Percentiles rank a stretch among this genome's conserved stretches.
phyloP scores from a whole-genome alignment of 2,888 invertebrate genomes.

The Magallana nippona region DNA sequence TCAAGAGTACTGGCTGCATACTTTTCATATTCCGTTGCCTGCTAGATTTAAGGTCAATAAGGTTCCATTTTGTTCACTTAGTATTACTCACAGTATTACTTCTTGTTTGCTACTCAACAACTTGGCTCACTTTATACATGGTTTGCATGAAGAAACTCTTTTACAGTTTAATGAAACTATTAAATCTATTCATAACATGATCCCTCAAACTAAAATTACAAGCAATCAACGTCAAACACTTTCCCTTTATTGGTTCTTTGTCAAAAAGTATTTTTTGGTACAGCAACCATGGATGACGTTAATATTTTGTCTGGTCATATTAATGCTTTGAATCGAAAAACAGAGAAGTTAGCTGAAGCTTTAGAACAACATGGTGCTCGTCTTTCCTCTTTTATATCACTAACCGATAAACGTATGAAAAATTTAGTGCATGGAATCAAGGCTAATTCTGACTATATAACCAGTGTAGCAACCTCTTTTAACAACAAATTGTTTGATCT shows the following conservation, averaged over 20 bases:
- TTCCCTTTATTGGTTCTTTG: slow-evolving; percentile 33
- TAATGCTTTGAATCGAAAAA: slow-evolving; percentile 13
- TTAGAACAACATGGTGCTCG: slow-evolving; percentile 20
- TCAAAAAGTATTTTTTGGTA: slow-evolving; percentile 36
- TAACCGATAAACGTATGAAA: background rate
- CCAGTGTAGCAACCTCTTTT: background rate
- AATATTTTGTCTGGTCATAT: slow-evolving; percentile 29
- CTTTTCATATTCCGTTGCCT: slow-evolving; percentile 38
- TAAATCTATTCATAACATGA: background rate
- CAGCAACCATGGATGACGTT: slow-evolving; percentile 36
- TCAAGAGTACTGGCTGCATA: slow-evolving; percentile 43
- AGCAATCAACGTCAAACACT: background rate
- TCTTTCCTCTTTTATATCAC: slow-evolving; percentile 12
- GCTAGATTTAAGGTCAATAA: slow-evolving; percentile 2
- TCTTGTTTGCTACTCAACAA: slow-evolving; percentile 1
- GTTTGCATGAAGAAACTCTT: slow-evolving; percentile 10
- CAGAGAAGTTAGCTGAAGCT: slow-evolving; percentile 7
- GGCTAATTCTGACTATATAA: slow-evolving; percentile 21
- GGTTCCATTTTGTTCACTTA: background rate
- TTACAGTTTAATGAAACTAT: too few relatives aligned
- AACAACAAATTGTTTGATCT: background rate
- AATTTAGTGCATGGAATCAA: slow-evolving; percentile 15
- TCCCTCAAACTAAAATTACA: background rate
- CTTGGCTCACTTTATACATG: background rate
- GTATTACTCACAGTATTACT: background rate